Conservation (phyloP, 2,888 invertebrate genomes). For the Sclerodermus sp. region DNA sequence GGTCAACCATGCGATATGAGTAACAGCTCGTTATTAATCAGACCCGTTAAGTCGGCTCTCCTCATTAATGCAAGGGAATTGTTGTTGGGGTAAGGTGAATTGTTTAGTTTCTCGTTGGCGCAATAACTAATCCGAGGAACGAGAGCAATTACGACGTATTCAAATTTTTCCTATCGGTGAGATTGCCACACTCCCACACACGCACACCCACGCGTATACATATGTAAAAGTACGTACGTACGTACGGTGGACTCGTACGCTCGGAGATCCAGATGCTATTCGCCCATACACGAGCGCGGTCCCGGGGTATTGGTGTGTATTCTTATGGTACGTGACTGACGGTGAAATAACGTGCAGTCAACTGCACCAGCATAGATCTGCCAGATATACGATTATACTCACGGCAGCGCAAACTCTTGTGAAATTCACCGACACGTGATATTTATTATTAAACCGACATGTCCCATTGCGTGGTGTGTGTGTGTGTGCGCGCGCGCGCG, state of each 20-base stretch:
- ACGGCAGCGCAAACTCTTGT: constrained; percentile 1
- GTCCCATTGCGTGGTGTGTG: background rate
- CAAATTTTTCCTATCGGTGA: background rate
- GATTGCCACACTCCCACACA: no score
- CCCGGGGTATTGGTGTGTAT: no score
- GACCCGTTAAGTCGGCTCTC: background rate
- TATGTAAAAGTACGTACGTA: no score
- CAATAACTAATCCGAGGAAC: background rate
- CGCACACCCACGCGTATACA: no score
- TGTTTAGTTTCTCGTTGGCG: background rate
- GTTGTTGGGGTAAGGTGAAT: background rate
- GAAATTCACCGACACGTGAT: constrained; percentile 15
- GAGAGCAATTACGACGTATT: background rate
- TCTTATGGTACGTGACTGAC: background rate
- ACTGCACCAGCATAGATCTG: background rate
- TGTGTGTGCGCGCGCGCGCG: background rate
- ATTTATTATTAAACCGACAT: constrained; percentile 12
- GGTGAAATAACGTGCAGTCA: constrained; percentile 1
- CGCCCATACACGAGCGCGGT: no score
- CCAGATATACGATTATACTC: constrained; percentile 1
- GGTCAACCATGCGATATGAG: no score
- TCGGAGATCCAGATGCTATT: no score
- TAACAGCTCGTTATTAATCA: no score
- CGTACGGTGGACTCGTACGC: no score
- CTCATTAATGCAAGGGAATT: background rate